A percentile compares a stretch with the other conserved stretches of the same genome.
Conservation (phyloP, 1,140 invertebrate genomes). For the Meteorus sp. region DNA sequence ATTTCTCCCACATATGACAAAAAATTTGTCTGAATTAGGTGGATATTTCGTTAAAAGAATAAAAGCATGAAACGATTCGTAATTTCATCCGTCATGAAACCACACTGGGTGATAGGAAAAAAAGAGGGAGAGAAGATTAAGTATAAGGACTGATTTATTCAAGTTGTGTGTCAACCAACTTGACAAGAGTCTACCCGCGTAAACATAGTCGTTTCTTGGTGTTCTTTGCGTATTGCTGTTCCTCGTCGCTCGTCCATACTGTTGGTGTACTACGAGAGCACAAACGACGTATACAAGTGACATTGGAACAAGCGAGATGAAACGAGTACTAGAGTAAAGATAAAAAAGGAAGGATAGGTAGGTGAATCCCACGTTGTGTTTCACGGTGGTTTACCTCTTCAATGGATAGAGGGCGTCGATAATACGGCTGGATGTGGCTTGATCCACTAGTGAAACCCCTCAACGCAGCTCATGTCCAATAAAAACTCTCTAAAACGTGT, state of each 20-base stretch:
- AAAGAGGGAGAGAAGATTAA: slow-evolving; percentile 15
- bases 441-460: slow-evolving; percentile 30
- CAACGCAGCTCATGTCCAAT: slow-evolving; percentile 31
- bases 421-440: slow-evolving; percentile 27
- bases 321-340: slow-evolving; percentile 17
- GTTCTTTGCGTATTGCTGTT: slow-evolving; percentile 39
- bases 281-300: no score
- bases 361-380: slow-evolving; percentile 27
- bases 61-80: no score
- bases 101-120: no score
- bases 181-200: slow-evolving; percentile 59
- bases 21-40: no score
- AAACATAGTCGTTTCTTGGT: slow-evolving; percentile 58
- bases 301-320: slow-evolving; percentile 20
- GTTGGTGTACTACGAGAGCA: not conserved
- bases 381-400: slow-evolving; percentile 35
- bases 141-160: slow-evolving; percentile 54
- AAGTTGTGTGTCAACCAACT: slow-evolving; percentile 51
- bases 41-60: no score
- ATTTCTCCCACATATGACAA: no score
- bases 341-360: slow-evolving; percentile 14
- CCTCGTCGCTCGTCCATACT: slow-evolving; percentile 20
- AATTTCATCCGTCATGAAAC: no score
- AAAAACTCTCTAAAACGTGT: not conserved
- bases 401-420: slow-evolving; percentile 30